Percentiles rank a stretch among this genome's conserved stretches.
phyloP scores from a whole-genome alignment of 2,888 invertebrate species.

The Tinea semifulvella region DNA sequence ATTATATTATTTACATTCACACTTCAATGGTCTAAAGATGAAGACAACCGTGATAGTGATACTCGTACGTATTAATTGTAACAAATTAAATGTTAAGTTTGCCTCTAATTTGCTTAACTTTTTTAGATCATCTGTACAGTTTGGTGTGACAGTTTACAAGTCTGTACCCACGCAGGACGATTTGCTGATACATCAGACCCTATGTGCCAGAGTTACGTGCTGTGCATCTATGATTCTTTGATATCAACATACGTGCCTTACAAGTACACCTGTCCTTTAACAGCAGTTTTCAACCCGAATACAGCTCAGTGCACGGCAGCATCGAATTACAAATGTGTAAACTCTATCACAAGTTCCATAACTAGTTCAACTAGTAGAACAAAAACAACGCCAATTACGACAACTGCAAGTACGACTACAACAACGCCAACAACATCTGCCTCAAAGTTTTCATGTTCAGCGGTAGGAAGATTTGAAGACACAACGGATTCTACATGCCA shows the following conservation, averaged over 20 bases:
- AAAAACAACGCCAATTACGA: not conserved
- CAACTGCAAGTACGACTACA: not conserved
- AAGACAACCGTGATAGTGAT: not conserved
- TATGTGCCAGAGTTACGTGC: not conserved
- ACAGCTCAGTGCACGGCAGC: not conserved
- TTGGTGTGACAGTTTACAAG: not conserved
- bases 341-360: not conserved
- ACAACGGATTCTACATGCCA: conserved; percentile 36
- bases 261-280: not conserved
- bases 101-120: too few relatives aligned
- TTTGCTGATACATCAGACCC: not conserved
- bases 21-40: not conserved
- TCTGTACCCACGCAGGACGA: not conserved
- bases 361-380: not conserved
- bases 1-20: not conserved
- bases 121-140: not conserved
- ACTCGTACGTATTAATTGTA: not conserved
- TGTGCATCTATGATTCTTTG: conserved; percentile 1
- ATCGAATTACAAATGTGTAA: not conserved
- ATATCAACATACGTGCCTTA: not conserved
- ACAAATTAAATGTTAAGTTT: not conserved
- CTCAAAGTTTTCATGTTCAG: conserved; percentile 25
- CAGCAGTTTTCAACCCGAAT: not conserved
- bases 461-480: conserved; percentile 44
- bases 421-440: not conserved